Conservation (phyloP, 2,113 vertebrate species). For the Prionailurus viverrinus region DNA sequence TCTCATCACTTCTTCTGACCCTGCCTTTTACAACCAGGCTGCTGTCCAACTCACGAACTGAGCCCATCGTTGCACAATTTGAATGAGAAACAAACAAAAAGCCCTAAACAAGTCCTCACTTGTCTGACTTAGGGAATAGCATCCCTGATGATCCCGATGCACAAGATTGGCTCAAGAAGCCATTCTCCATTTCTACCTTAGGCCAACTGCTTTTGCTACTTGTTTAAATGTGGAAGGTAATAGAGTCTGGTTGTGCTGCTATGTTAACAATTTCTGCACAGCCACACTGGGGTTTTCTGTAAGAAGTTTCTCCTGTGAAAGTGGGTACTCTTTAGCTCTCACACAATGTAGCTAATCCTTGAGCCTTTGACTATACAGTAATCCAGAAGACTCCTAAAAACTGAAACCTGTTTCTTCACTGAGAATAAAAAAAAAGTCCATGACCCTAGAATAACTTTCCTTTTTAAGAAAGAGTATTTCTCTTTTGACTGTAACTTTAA, state of each 20-base stretch:
- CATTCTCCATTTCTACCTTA: not conserved
- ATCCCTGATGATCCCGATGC: not conserved
- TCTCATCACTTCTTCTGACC: not conserved
- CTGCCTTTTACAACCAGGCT: constrained; percentile 26
- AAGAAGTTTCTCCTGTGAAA: not conserved
- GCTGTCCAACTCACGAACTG: not conserved
- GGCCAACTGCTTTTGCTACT: not conserved
- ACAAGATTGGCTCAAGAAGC: not conserved
- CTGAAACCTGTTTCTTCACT: constrained; percentile 9
- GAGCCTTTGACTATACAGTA: not conserved
- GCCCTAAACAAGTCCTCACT: constrained; percentile 38
- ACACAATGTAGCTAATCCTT: not conserved
- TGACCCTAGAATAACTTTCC: constrained; percentile 58
- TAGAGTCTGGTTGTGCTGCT: not conserved
- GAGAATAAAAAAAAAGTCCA: constrained; percentile 33
- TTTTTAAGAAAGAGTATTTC: constrained; percentile 65
- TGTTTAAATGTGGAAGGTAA: constrained; percentile 11
- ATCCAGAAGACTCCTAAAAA: not conserved
- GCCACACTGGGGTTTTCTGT: not conserved
- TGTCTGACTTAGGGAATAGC: constrained; percentile 50
- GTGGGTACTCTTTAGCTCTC: not conserved
- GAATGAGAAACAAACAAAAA: constrained; percentile 60
- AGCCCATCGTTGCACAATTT: constrained; percentile 54
- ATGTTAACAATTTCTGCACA: constrained; percentile 3
- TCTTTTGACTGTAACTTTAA: constrained; percentile 80